Conservation (phyloP, 2,888 invertebrate species). For the Buathra laborator region DNA sequence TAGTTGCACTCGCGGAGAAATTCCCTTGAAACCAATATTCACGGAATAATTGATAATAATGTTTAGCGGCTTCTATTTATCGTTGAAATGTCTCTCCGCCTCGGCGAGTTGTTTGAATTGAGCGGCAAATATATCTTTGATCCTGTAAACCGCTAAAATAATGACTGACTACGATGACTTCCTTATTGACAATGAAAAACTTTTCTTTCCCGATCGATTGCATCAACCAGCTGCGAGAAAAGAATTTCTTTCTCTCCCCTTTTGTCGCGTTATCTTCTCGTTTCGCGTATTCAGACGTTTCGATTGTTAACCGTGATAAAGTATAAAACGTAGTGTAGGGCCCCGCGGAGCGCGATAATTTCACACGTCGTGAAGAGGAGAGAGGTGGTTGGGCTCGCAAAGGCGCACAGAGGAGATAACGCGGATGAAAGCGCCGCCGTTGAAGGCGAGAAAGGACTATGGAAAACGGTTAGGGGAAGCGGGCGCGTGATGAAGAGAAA, state of each 20-base stretch:
- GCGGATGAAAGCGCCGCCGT: not conserved
- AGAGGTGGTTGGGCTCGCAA: not conserved
- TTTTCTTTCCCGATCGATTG: not conserved
- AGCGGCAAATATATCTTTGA: too few relatives aligned
- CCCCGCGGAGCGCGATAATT: constrained; percentile 41
- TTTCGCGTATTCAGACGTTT: constrained; percentile 28
- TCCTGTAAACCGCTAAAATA: too few relatives aligned
- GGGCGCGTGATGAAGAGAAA: constrained; percentile 23
- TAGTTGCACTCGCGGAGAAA: not conserved
- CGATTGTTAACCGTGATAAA: constrained; percentile 41
- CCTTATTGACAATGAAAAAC: too few relatives aligned
- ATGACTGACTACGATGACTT: too few relatives aligned
- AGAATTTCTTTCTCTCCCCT: not conserved
- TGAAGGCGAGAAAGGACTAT: constrained; percentile 7
- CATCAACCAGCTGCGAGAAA: not conserved
- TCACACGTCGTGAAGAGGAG: constrained; percentile 39
- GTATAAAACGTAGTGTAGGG: constrained; percentile 20
- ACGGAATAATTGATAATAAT: not conserved
- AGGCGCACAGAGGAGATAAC: not conserved
- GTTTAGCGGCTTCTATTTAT: not conserved
- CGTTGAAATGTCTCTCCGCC: too few relatives aligned
- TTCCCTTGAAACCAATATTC: not conserved
- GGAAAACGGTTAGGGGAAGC: constrained; percentile 18
- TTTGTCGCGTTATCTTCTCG: not conserved
- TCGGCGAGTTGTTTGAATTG: too few relatives aligned